Conservation (phyloP, 2,113 vertebrate genomes). For the Cyprinodon variegatus region DNA sequence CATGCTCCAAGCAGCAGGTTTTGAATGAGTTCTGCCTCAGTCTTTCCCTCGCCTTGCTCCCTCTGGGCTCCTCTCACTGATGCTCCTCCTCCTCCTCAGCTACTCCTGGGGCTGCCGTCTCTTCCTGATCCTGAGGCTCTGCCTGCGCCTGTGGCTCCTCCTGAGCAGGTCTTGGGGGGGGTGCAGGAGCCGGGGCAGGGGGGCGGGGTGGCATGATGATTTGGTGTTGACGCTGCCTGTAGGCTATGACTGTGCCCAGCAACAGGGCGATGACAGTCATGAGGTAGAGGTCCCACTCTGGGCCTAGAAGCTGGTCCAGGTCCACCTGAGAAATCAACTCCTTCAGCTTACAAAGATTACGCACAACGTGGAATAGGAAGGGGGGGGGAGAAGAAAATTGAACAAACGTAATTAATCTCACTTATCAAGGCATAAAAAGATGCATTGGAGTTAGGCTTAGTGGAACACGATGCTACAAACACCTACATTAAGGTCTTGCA, state of each 20-base stretch:
- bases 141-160: constrained; percentile 46
- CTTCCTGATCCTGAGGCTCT: constrained; percentile 46
- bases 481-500: constrained; percentile 93
- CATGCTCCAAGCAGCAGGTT: constrained; percentile 35
- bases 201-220: constrained; percentile 79
- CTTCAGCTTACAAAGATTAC: constrained; percentile 79
- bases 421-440: neutral
- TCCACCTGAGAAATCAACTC: constrained; percentile 89
- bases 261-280: constrained; percentile 97
- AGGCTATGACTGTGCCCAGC: constrained; percentile 94
- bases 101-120: constrained; percentile 32
- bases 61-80: constrained; percentile 48
- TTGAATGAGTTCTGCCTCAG: constrained; percentile 32
- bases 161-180: constrained; percentile 69
- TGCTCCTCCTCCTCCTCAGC: constrained; percentile 65
- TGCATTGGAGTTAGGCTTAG: neutral
- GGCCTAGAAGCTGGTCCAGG: constrained; percentile 95
- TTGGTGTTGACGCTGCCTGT: constrained; percentile 94
- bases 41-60: constrained; percentile 35
- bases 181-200: constrained; percentile 61
- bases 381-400: neutral
- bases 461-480: no score
- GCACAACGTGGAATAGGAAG: no score
- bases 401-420: neutral
- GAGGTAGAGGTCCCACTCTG: constrained; percentile 99